Base-by-base conservation (phyloP, 2,888 invertebrate species). In the Microctonus hyperodae region DNA sequence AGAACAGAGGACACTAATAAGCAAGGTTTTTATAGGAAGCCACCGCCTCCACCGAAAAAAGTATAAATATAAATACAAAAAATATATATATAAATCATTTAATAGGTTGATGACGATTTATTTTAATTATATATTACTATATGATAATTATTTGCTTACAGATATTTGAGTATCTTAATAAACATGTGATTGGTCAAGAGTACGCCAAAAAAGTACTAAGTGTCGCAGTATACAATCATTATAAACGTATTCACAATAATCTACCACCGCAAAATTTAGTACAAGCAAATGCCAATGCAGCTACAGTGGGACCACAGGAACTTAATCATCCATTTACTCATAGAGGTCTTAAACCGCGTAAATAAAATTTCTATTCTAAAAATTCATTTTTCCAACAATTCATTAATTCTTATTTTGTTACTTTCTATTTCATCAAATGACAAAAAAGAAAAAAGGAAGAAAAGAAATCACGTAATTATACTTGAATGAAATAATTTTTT, bases 211-310 rank as follows among this genome's bases (percentile, higher is more conserved):
- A 98, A 86, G 97, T 98, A 44, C 87, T 99, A 40, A 92, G 98
- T 0, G 98, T 98, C 37, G 98, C 98, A 11, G 98, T 99, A 0
- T 99, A 99, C 86, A 98, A 98, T 86, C 99, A 99, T 84, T 99
- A 98, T 86, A 98, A 98, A 86, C 88, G 98, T 78, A 96, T 99
- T 80, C 95, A 94, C 85, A 96, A 98, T 85, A 98, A 98, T 86
- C 88, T 94, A 69, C 91, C 90, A 75, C 73, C 77, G 31, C 83
- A 82, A 65, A 82, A 73, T 70, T 73, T 81, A n/a, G 73, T 74
- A 13, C 82, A 78, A 62, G 74, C 74, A 44, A 78, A 70, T 50
- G 61, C 74, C 44, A 78, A 70, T 50, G 62, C 73, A 69, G 88
- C 16, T 44, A 6, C 84, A 81, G 81, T 79, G 50, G 85, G 84